These are phyloP conservation scores for Cheilosia pagana DNA, from an alignment of 2,888 invertebrate genomes.

Conservation along the genomic window DNA sequence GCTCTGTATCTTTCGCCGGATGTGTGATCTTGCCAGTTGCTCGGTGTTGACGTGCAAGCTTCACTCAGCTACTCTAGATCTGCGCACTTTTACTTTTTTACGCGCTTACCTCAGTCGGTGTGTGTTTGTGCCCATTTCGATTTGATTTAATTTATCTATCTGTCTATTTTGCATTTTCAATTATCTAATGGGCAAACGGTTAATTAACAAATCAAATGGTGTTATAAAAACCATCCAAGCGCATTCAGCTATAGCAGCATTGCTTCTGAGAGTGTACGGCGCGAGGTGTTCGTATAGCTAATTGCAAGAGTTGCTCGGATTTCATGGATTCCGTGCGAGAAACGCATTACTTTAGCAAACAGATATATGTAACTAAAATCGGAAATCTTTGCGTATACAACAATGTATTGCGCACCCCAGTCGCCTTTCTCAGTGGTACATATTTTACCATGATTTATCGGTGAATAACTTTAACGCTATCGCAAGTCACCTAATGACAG, in stretches of 20 bases:
- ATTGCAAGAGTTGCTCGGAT: conserved; percentile 35
- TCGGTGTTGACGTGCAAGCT: conserved; percentile 54
- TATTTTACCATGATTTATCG: conserved; percentile 44
- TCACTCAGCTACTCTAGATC: conserved; percentile 23
- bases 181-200: conserved; percentile 68
- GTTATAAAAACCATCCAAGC: conserved; percentile 66
- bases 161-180: conserved; percentile 57
- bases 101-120: neutral
- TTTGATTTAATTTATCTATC: conserved; percentile 42
- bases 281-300: conserved; percentile 10
- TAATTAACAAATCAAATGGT: conserved; percentile 64
- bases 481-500: conserved; percentile 22
- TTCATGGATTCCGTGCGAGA: conserved; percentile 56
- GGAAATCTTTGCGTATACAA: conserved; percentile 49
- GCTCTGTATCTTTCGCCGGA: neutral
- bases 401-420: conserved; percentile 14
- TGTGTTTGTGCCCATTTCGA: conserved; percentile 16
- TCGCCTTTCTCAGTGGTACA: neutral
- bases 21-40: too few relatives aligned
- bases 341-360: conserved; percentile 49
- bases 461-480: conserved; percentile 39
- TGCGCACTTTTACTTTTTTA: conserved; percentile 61
- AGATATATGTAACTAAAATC: conserved; percentile 30
- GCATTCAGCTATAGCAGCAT: conserved; percentile 15
- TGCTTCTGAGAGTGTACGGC: neutral